phyloP scores from a whole-genome alignment of 2,888 invertebrate species.

The Ormia ochracea region DNA sequence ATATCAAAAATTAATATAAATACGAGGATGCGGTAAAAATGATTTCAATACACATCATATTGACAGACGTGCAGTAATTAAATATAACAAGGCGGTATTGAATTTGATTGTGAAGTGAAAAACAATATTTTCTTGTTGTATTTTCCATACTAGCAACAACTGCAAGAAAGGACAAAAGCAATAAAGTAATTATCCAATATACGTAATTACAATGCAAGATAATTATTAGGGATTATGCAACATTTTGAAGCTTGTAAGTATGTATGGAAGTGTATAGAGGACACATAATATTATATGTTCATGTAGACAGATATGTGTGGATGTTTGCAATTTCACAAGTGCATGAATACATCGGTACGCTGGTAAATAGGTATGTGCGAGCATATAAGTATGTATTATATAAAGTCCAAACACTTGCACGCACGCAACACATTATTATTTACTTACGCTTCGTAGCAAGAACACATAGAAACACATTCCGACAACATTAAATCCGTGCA shows the following conservation, averaged over 20 bases:
- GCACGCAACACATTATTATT: neutral
- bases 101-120: too few species aligned
- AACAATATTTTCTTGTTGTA: too few species aligned
- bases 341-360: too few species aligned
- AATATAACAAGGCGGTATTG: too few species aligned
- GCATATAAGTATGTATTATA: neutral
- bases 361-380: too few species aligned
- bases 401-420: neutral
- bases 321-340: neutral
- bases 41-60: too few species aligned
- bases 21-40: too few species aligned
- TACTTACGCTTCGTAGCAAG: constrained; percentile 26
- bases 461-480: neutral
- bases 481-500: constrained; percentile 32
- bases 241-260: constrained; percentile 24
- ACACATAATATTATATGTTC: too few species aligned
- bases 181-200: constrained; percentile 42
- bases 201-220: constrained; percentile 58
- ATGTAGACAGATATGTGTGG: too few species aligned
- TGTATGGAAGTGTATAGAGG: too few species aligned
- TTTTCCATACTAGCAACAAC: neutral
- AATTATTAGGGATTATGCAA: constrained; percentile 48
- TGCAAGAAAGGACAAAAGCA: neutral
- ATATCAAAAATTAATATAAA: too few species aligned
- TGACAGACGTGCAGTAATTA: too few species aligned